phyloP scores from a whole-genome alignment of 2,797 vertebrate species.

The Alca torda region DNA sequence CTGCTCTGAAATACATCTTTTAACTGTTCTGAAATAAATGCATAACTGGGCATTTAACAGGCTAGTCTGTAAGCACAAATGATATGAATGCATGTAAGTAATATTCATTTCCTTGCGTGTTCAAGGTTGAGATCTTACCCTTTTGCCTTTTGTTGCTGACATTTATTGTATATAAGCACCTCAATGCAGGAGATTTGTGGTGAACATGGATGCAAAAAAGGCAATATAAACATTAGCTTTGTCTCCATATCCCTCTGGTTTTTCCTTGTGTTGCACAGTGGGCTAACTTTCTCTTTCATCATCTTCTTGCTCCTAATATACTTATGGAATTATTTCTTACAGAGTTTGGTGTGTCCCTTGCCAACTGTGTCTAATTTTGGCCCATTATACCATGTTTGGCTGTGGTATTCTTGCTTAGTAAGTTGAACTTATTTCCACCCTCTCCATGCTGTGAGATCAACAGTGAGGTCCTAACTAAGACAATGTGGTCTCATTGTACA shows the following conservation, averaged over 20 bases:
- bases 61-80: not conserved
- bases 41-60: not conserved
- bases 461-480: not conserved
- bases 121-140: not conserved
- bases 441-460: slow-evolving; percentile 9
- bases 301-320: not conserved
- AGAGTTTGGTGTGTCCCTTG: slow-evolving; percentile 2
- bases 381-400: slow-evolving; percentile 7
- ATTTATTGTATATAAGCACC: not conserved
- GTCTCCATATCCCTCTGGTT: not conserved
- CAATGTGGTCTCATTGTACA: slow-evolving; percentile 15
- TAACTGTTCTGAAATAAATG: not conserved
- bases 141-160: not conserved
- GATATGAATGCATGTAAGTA: not conserved
- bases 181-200: not conserved
- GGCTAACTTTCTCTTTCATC: not conserved
- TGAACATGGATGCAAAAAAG: not conserved
- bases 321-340: not conserved
- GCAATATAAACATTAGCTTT: not conserved
- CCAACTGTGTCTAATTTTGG: slow-evolving; percentile 22
- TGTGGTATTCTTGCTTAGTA: slow-evolving; percentile 9
- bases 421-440: slow-evolving; percentile 37
- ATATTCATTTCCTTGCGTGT: not conserved
- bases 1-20: not conserved
- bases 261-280: not conserved